Percentiles rank a stretch among this genome's conserved stretches.
These are phyloP conservation scores for Microcaecilia unicolor DNA, from an alignment of 2,797 vertebrate genomes.

Conservation along the genomic window DNA sequence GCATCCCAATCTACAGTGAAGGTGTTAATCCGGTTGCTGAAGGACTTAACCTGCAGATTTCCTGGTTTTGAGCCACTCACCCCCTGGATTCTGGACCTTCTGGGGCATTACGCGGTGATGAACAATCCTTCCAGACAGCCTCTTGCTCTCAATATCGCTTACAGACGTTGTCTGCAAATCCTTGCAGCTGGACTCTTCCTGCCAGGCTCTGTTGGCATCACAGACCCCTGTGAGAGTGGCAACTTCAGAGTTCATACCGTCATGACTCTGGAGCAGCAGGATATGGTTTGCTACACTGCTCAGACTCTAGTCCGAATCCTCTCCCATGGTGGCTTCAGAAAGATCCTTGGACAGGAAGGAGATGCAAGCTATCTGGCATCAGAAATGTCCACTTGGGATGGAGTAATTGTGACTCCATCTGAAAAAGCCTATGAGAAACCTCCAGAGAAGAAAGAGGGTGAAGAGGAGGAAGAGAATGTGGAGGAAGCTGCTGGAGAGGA, in stretches of 20 bases:
- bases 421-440: conserved; percentile 95
- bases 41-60: conserved; percentile 82
- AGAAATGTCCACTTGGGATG: conserved; percentile 95
- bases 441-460: conserved; percentile 90
- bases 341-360: conserved; percentile 90
- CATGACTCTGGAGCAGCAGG: conserved; percentile 96
- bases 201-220: conserved; percentile 90
- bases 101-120: conserved; percentile 94
- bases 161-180: conserved; percentile 97
- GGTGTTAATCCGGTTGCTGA: conserved; percentile 85
- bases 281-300: conserved; percentile 94
- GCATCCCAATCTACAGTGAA: conserved; percentile 95
- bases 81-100: conserved; percentile 88
- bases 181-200: conserved; percentile 88
- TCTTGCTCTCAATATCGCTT: conserved; percentile 83
- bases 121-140: conserved; percentile 94
- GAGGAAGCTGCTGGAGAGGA: conserved; percentile 82
- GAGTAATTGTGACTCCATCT: conserved; percentile 91
- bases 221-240: conserved; percentile 90
- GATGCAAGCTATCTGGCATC: conserved; percentile 85
- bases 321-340: conserved; percentile 87
- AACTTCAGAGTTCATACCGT: conserved; percentile 94
- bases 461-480: conserved; percentile 84
- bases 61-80: conserved; percentile 91
- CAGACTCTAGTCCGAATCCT: conserved; percentile 91